Base-by-base conservation (phyloP, 2,888 invertebrate species). In the Apotomis turbidana region DNA sequence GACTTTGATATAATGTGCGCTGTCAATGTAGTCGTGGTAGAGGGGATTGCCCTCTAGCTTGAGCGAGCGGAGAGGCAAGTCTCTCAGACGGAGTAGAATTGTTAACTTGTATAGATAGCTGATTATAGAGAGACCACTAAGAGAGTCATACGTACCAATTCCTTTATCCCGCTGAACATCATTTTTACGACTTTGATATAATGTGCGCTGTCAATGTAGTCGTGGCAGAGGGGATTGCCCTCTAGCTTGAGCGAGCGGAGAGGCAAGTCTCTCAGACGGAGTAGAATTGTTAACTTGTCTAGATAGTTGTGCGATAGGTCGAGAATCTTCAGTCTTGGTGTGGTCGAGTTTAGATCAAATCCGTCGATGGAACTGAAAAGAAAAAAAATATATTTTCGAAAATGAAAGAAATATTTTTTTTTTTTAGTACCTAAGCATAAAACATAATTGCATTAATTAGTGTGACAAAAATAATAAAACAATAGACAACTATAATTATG, bases 21-120 rank as follows among this genome's bases (percentile, higher is more conserved):
- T 91, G 68, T 94, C 94, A 0, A 87, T 93, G 79, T 95, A 96
- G 78, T 95, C 94, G 67, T 94, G 93, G 81, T 96, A 96, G 0
- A 97, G 78, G 0, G 96, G 96, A 88, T 97, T 97, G 0, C 95
- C 95, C 79, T 96, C 96, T 46, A 97, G 83, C 75, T 85, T 88
- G 8, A 97, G 80, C 58, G 94, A 91, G 3, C 82, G 83, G 1
- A 96, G 81, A 0, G 87, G 81, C 62, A 95, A 74, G 0, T 85
- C 77, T 0, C 93, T 79, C 8, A 87, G 85, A 0, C 76, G 68
- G 0, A 94, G 74, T 9, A 92, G 62, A 0, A 59, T 4, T 0
- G 82, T 79, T 0, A 83, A 72, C 5, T 76, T 81, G 0, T 86
- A 85, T 3, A 93, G 49, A 2, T 41, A 41, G 41, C 1, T 41